Evolutionary conservation across 2,888 invertebrate genomes (phyloP), one percentile per base, ranked within the genome.

Genomic region (Acleris cristana): DNA sequence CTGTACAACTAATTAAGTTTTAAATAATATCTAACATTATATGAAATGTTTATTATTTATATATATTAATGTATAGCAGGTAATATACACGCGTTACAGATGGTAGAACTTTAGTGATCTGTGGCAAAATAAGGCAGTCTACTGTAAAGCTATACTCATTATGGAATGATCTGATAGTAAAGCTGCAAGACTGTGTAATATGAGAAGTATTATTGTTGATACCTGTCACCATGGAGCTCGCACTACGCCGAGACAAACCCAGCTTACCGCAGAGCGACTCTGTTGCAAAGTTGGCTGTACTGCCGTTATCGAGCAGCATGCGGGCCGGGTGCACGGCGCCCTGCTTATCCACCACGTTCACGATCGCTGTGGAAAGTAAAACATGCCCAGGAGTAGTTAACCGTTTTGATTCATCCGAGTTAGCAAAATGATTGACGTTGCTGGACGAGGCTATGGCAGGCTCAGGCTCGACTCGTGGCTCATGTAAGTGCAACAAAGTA

Each of bases 331-430:
- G 58, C 21, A 26, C 19, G 3, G 49, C 40, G 34, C 66, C 69
- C 26, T 58, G 45, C 45, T 23, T 48, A 61, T 71, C 69, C 34
- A 34, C 10, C 55, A 72, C 71, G 44, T 71, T 69, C 52, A 71
- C 73, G 51, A 74, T 19, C 30, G 72, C 71, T 74, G 74, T 73
- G 71, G 73, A 76, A 18, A 74, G 70, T 14, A 75, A 64, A 26
- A 71, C 55, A 54, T 51, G 44, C 14, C 56, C 19, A 45, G 56
- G 10, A 49, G 64, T 65, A 67, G n/a, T 64, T 52, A 65, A 56
- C 40, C 3, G 40, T 45, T 26, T 51, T 40, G n/a, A 12, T 58
- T 49, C 30, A 30, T 21, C 23, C 1, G 53, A 53, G 14, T 53
- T 62, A 30, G 14, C 19, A 12, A 52, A 52, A 23, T 52, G 40